Evolutionary conservation across 2,888 invertebrate genomes (phyloP), one percentile per base, ranked within the genome.

Genomic region (Lypha dubia): DNA sequence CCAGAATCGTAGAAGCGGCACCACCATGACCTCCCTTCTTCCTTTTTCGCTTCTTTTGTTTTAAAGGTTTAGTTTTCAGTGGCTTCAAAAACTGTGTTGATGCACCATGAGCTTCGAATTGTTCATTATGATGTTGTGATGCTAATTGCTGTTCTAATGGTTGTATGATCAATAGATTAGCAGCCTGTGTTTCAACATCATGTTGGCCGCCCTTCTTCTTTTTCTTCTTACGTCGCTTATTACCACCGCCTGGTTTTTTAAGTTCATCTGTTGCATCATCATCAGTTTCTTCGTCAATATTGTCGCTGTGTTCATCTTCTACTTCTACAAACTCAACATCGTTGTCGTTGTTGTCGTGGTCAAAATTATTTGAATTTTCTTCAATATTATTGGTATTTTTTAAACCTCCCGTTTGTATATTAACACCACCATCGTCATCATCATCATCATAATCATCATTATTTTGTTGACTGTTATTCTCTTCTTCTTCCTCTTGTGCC

Each of bases 321-420:
- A 91, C 89, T 60, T 91, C 92, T 13, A 90, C 88, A 68, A 91
- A 91, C 77, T 91, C 91, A 8, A 89, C 88, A 35, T 86, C 89
- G 60, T 76, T 63, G 1, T 84, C 63, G 73, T 85, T 32, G 46
- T 32, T 85, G 15, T 87, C 79, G 32, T 77, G 67, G 22, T 28
- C 46, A 15, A 46, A 8, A 49, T 38, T 38, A 46, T 65, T 71
- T 35, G 79, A 73, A n/a, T 79, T 76, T 53, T 79, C 22, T 17
- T 9, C 35, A 15, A 44, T 28, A 28, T 44, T 35, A 24, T 71
- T 71, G 22, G 77, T 74, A 15, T 79, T 76, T 74, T 80, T 77
- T 3, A 73, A 49, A 63, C 49, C 70, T n/a, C 46, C 76, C 9
- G 32, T 60, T 13, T 65, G 71, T 9, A 77, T 63, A 67, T 82